A percentile compares a stretch with the other conserved stretches of the same genome.
Evolutionary conservation across 2,797 vertebrate species (phyloP).

Genomic region (Gastrophryne carolinensis): DNA sequence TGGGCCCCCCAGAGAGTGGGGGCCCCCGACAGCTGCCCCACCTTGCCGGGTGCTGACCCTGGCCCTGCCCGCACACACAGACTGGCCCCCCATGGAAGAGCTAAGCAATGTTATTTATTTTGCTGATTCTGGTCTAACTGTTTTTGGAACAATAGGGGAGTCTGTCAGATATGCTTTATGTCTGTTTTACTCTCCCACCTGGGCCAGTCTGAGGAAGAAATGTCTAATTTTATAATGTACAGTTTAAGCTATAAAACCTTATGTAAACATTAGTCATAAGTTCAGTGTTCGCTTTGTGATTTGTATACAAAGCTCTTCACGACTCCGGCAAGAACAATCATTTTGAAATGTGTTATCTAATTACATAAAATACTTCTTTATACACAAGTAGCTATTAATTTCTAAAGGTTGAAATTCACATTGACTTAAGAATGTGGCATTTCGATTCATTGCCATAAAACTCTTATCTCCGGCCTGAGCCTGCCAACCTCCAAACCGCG

Average conservation of each 20-base stretch:
- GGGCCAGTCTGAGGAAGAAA: slow-evolving; percentile 6
- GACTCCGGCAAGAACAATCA: slow-evolving; percentile 20
- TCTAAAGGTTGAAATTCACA: slow-evolving; percentile 25
- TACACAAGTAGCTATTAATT: slow-evolving; percentile 39
- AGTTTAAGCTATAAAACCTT: slow-evolving; percentile 23
- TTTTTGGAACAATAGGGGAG: slow-evolving; percentile 17
- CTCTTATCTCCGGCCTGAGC: slow-evolving; percentile 28
- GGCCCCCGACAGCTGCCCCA: too few relatives aligned
- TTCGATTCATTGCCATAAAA: slow-evolving; percentile 42
- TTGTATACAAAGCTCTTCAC: slow-evolving; percentile 7
- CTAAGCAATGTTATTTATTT: too few relatives aligned
- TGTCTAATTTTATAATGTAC: slow-evolving; percentile 24
- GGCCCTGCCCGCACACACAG: too few relatives aligned
- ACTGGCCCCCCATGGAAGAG: too few relatives aligned
- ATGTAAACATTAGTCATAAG: slow-evolving; percentile 29
- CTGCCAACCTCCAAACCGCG: slow-evolving; percentile 33
- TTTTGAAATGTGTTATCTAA: slow-evolving; percentile 31
- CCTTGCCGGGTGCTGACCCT: too few relatives aligned
- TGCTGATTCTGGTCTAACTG: slow-evolving; percentile 2
- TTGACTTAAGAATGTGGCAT: slow-evolving; percentile 47
- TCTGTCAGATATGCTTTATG: slow-evolving; percentile 35
- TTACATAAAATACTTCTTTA: slow-evolving; percentile 41
- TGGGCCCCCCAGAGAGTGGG: too few relatives aligned
- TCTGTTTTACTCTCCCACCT: slow-evolving; percentile 38
- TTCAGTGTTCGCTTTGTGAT: slow-evolving; percentile 3